Conservation (phyloP, 2,888 invertebrate species). For the Hanleya hanleyi region DNA sequence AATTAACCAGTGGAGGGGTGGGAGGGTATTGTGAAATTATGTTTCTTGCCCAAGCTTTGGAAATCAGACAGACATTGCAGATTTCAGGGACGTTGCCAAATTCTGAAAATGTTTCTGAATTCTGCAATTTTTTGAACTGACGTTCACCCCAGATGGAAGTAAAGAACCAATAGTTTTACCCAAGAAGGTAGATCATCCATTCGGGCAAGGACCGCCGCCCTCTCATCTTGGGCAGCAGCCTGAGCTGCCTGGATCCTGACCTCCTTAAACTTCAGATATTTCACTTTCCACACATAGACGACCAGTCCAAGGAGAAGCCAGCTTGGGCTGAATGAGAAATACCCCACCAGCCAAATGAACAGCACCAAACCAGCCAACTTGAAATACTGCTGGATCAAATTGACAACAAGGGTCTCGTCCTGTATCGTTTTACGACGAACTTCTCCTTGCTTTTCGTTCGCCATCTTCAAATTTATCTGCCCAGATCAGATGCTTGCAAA, state of each 20-base stretch:
- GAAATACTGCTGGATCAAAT: slow-evolving; percentile 63
- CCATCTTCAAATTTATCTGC: background rate
- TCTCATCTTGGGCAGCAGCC: slow-evolving; percentile 80
- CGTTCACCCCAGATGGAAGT: too few species aligned
- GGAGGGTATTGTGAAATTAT: too few species aligned
- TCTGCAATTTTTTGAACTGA: too few species aligned
- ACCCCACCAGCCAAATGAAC: slow-evolving; percentile 68
- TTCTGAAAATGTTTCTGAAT: too few species aligned
- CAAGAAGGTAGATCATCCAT: slow-evolving; percentile 94
- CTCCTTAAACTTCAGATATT: slow-evolving; percentile 79
- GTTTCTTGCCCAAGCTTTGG: too few species aligned
- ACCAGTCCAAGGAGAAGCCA: slow-evolving; percentile 90
- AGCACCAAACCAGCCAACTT: slow-evolving; percentile 66
- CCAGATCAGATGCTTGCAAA: too few species aligned
- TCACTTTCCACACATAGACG: slow-evolving; percentile 80
- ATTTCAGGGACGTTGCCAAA: too few species aligned
- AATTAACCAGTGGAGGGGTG: too few species aligned
- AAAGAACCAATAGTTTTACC: slow-evolving; percentile 80
- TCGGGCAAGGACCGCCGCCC: slow-evolving; percentile 88
- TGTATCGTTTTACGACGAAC: slow-evolving; percentile 38
- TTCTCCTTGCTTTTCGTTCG: background rate
- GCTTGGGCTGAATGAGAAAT: slow-evolving; percentile 81
- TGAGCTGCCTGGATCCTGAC: slow-evolving; percentile 82
- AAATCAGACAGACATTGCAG: too few species aligned
- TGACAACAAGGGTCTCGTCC: slow-evolving; percentile 60